phyloP scores from a whole-genome alignment of 2,797 vertebrate genomes.

The Hybognathus amarus region DNA sequence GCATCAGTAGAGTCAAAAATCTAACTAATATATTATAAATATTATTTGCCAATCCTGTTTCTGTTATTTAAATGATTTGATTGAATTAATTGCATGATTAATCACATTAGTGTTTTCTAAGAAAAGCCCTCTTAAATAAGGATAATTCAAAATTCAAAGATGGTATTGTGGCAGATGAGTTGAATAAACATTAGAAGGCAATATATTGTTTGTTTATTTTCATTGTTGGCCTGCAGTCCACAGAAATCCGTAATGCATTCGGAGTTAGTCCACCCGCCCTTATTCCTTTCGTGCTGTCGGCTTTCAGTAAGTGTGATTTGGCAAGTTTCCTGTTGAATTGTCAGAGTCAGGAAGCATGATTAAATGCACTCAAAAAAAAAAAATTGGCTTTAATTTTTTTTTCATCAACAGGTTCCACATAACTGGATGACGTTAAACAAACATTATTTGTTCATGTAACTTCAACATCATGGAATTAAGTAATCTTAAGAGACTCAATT shows the following conservation, averaged over 20 bases:
- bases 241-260: not conserved
- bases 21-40: not conserved
- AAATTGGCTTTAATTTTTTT: too few relatives aligned
- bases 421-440: too few relatives aligned
- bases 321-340: slow-evolving; percentile 6
- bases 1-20: not conserved
- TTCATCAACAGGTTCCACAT: too few relatives aligned
- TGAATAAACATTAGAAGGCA: not conserved
- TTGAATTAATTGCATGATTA: not conserved
- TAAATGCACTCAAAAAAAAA: too few relatives aligned
- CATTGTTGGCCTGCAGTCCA: not conserved
- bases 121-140: not conserved
- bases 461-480: too few relatives aligned
- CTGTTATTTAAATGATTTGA: not conserved
- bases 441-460: too few relatives aligned
- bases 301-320: slow-evolving; percentile 1
- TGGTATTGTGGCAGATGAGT: not conserved
- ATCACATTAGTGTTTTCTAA: not conserved
- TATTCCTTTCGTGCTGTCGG: not conserved
- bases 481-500: too few relatives aligned
- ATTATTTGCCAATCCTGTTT: not conserved
- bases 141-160: not conserved
- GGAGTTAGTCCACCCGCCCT: not conserved
- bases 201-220: not conserved
- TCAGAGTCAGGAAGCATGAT: not conserved